Percentiles rank a stretch among this genome's conserved stretches.
These are phyloP conservation scores for Cataglyphis livida DNA, from an alignment of 2,888 invertebrate genomes.

Conservation along the genomic window DNA sequence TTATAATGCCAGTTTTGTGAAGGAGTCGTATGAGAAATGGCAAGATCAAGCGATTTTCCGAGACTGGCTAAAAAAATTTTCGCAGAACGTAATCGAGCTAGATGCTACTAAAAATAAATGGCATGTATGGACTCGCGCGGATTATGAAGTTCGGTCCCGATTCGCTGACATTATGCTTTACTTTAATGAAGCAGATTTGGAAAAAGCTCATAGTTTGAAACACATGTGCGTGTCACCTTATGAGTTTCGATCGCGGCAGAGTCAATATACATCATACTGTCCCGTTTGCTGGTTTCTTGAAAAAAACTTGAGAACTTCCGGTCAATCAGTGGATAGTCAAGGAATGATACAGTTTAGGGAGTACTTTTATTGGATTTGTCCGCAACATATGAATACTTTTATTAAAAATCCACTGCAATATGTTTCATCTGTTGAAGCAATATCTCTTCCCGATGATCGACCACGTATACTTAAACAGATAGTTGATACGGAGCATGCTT, in stretches of 20 bases:
- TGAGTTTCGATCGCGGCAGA: constrained; percentile 86
- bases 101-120: constrained; percentile 87
- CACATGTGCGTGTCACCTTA: constrained; percentile 88
- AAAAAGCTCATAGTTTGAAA: constrained; percentile 86
- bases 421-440: constrained; percentile 83
- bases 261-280: constrained; percentile 87
- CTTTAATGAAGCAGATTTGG: constrained; percentile 85
- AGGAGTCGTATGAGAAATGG: constrained; percentile 86
- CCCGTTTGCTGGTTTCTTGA: constrained; percentile 87
- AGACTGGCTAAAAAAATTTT: constrained; percentile 87
- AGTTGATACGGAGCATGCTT: constrained; percentile 83
- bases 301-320: constrained; percentile 83
- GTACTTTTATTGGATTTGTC: constrained; percentile 89
- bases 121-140: constrained; percentile 86
- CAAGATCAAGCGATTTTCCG: constrained; percentile 82
- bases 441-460: constrained; percentile 86
- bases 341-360: constrained; percentile 87
- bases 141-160: constrained; percentile 83
- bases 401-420: constrained; percentile 85
- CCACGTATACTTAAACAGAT: constrained; percentile 83
- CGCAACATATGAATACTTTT: constrained; percentile 86
- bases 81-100: constrained; percentile 87
- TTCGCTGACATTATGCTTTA: constrained; percentile 87
- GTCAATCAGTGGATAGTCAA: constrained; percentile 86
- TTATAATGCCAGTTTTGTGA: too few species aligned